Evolutionary conservation across 2,888 invertebrate genomes (phyloP).

Genomic region (Latheticus oryzae): DNA sequence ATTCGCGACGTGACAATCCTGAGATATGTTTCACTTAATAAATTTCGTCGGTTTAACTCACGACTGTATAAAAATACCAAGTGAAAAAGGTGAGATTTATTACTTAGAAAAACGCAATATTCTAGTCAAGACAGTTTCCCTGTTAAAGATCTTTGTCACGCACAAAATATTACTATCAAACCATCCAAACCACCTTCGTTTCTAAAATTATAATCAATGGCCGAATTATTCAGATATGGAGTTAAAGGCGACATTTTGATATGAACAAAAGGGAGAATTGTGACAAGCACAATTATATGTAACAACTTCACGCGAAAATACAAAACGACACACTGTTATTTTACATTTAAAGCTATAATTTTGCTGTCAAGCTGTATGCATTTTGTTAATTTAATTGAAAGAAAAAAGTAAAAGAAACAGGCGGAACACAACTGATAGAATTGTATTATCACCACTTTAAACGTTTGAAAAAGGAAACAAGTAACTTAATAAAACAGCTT

Average conservation of each 20-base stretch:
- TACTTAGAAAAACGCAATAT: constrained; percentile 29
- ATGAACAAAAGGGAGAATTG: constrained; percentile 2
- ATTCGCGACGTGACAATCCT: constrained; percentile 11
- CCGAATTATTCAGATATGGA: constrained; percentile 13
- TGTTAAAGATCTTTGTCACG: constrained; percentile 30
- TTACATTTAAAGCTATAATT: constrained; percentile 20
- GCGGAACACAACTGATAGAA: constrained; percentile 21
- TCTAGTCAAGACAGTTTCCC: constrained; percentile 22
- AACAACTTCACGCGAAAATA: constrained; percentile 6
- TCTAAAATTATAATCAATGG: constrained; percentile 7
- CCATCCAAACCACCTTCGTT: constrained; percentile 17
- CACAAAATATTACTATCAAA: constrained; percentile 27
- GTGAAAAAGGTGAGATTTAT: constrained; percentile 33
- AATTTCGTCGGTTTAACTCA: constrained; percentile 19
- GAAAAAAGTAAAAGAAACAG: constrained; percentile 18
- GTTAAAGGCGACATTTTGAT: no score
- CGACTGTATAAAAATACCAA: constrained; percentile 25
- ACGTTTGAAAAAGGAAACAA: no score
- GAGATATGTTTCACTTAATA: constrained; percentile 29
- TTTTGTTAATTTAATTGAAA: constrained; percentile 23
- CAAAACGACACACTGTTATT: constrained; percentile 13
- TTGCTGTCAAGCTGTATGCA: constrained; percentile 15
- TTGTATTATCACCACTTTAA: constrained; percentile 19
- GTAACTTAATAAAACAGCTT: no score
- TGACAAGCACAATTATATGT: constrained; percentile 19